Percentiles rank a stretch among this genome's conserved stretches.
Evolutionary conservation across 2,797 vertebrate species (phyloP).

Genomic region (Huso huso): DNA sequence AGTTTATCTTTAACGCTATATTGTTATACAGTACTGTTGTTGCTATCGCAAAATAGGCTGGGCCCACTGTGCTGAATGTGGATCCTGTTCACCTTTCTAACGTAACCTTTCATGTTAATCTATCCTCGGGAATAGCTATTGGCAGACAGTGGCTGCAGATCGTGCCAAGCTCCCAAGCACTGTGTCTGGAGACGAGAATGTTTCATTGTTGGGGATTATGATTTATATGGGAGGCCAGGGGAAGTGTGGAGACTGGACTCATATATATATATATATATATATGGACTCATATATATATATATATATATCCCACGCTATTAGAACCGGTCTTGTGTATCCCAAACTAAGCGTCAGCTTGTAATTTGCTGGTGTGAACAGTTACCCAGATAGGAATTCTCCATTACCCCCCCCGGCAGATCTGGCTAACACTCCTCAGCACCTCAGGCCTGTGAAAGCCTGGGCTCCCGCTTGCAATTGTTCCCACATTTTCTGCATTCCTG

Average conservation of each 20-base stretch:
- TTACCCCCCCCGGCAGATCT: slow-evolving; percentile 35
- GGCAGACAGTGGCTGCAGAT: background rate
- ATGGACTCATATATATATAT: too few species aligned
- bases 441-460: slow-evolving; percentile 54
- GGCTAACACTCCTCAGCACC: slow-evolving; percentile 63
- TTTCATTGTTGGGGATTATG: background rate
- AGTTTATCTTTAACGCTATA: too few species aligned
- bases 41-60: too few species aligned
- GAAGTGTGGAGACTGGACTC: background rate
- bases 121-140: background rate
- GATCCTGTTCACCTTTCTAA: background rate
- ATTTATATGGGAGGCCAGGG: background rate
- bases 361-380: slow-evolving; percentile 50
- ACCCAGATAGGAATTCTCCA: slow-evolving; percentile 54
- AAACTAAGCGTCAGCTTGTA: slow-evolving; percentile 20
- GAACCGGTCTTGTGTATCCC: slow-evolving; percentile 37
- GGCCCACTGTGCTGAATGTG: background rate
- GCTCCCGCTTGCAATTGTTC: slow-evolving; percentile 62
- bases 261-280: too few species aligned
- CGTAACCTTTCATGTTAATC: background rate
- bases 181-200: background rate
- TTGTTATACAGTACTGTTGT: too few species aligned
- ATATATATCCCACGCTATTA: slow-evolving; percentile 26
- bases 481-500: slow-evolving; percentile 75
- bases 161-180: background rate